Base-by-base conservation (phyloP, 2,888 invertebrate species). In the Augochlorella aurata region DNA sequence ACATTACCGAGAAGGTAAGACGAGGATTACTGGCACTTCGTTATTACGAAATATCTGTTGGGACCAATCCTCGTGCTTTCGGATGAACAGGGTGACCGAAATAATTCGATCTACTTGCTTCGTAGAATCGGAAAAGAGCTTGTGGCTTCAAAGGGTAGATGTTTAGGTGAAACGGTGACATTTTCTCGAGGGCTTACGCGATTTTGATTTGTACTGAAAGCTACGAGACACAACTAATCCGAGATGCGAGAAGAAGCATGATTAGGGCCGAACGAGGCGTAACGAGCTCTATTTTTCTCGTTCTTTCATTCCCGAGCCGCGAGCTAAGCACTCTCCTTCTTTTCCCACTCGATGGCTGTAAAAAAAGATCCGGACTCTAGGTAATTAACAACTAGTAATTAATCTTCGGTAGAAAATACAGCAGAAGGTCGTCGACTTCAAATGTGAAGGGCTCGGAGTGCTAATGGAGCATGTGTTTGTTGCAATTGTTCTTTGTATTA, bases 211-310 rank as follows among this genome's bases (percentile, higher is more conserved):
- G n/a, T n/a, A n/a, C n/a, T n/a, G n/a, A n/a, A n/a, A n/a, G n/a
- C n/a, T n/a, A n/a, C n/a, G n/a, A n/a, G n/a, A 54, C 12, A 21
- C 5, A 21, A 14, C 54, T 21, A 21, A 54, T 54, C 54, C 54
- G 12, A 24, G 54, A 24, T 54, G 12, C 5, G 54, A 21, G 54
- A 21, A 21, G 12, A 21, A 54, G 21, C 54, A 12, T 5, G 21
- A 21, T 54, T 54, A 21, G 21, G 54, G 54, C 1, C 21, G 54
- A 54, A 24, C 21, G 12, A 54, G 21, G 12, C 21, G 5, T 54
- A 54, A 54, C 21, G 54, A 54, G 54, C 54, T 54, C 54, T 21
- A 54, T 54, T 54, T 54, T 54, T 54, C 54, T 24, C 21, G 54
- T 24, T 4, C 12, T 24, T 54, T 12, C 12, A 21, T 21, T 21